These are phyloP conservation scores for Rhadina sibilatrix DNA, from an alignment of 2,113 vertebrate species.

Conservation along the genomic window DNA sequence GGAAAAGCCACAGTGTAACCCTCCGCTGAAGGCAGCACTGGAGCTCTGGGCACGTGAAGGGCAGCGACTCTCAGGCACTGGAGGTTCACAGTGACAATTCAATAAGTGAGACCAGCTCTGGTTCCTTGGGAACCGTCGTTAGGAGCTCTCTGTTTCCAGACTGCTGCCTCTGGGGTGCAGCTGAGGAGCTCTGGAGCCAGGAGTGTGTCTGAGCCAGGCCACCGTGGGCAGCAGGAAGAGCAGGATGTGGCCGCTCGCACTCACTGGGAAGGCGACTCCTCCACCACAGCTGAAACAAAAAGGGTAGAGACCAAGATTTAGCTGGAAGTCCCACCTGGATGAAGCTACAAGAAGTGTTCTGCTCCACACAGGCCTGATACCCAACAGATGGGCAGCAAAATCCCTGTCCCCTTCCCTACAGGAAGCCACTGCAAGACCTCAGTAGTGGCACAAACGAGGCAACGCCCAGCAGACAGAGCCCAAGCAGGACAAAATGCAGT, in stretches of 20 bases:
- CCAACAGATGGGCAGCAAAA: background rate
- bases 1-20: background rate
- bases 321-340: background rate
- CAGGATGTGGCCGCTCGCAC: background rate
- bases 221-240: background rate
- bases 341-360: background rate
- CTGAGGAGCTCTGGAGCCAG: background rate
- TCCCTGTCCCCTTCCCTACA: background rate
- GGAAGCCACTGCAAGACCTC: background rate
- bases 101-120: background rate
- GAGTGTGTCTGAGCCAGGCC: background rate
- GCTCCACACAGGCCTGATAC: background rate
- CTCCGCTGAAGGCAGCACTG: rapidly evolving
- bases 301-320: background rate
- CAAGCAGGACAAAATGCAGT: background rate
- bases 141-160: background rate
- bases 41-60: background rate
- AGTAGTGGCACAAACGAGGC: background rate
- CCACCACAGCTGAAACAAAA: slow-evolving; percentile 61
- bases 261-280: slow-evolving; percentile 68
- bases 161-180: background rate
- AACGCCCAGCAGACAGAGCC: background rate
- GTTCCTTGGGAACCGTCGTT: slow-evolving; percentile 13
- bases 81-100: background rate
- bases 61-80: background rate